Conservation (phyloP, 2,888 invertebrate species). For the Drosophila neoperkinsi region DNA sequence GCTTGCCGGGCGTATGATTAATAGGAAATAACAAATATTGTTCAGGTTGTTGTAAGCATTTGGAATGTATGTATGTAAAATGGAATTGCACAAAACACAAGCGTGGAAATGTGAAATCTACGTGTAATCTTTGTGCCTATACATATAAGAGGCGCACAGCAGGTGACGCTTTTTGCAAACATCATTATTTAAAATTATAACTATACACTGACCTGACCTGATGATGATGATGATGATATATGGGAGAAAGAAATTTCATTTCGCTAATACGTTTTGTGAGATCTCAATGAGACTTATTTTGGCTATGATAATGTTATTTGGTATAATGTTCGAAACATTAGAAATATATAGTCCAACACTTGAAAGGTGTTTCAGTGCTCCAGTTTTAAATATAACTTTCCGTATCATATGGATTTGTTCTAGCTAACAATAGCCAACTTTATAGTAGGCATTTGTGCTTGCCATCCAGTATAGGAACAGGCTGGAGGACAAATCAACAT, state of each 20-base stretch:
- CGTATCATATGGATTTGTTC: neutral
- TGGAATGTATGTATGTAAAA: conserved; percentile 18
- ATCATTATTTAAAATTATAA: conserved; percentile 1
- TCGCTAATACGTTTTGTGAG: neutral
- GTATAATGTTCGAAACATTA: neutral
- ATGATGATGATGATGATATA: neutral
- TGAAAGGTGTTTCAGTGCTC: neutral
- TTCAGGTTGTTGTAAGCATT: conserved; percentile 19
- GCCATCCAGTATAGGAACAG: conserved; percentile 36
- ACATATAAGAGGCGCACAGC: conserved; percentile 11
- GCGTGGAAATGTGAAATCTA: conserved; percentile 19
- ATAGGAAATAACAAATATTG: conserved; percentile 56
- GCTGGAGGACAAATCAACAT: conserved; percentile 62
- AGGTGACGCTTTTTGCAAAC: conserved; percentile 2
- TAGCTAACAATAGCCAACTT: neutral
- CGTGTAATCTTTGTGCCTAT: neutral
- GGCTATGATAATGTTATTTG: neutral
- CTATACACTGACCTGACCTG: neutral
- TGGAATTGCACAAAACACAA: conserved; percentile 23
- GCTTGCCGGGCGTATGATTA: conserved; percentile 62
- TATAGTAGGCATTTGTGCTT: conserved; percentile 21
- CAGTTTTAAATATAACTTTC: neutral
- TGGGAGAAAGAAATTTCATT: neutral
- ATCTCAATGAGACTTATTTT: neutral
- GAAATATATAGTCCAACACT: neutral